These are phyloP conservation scores for Etheostoma nigrum DNA, from an alignment of 2,797 vertebrate species.

Conservation along the genomic window DNA sequence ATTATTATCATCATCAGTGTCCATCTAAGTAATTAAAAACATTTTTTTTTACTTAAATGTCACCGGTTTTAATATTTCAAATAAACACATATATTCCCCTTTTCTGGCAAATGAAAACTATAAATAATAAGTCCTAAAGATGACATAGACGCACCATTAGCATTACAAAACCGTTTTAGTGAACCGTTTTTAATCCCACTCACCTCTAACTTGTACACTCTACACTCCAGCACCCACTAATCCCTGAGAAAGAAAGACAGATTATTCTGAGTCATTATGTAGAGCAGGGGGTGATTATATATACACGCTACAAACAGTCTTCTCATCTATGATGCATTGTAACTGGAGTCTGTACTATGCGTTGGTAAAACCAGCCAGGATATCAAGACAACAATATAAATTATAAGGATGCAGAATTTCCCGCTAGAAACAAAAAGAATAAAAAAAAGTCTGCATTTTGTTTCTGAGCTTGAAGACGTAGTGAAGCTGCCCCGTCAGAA, in stretches of 20 bases:
- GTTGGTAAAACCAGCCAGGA: background rate
- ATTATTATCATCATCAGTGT: constrained; percentile 4
- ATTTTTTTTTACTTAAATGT: background rate
- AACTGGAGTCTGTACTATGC: background rate
- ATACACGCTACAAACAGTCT: constrained; percentile 21
- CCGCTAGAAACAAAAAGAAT: background rate
- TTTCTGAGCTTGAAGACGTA: constrained; percentile 23
- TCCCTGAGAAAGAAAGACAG: constrained; percentile 30
- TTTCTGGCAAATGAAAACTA: background rate
- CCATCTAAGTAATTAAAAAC: constrained; percentile 9
- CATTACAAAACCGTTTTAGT: constrained; percentile 10
- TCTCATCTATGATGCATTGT: constrained; percentile 39
- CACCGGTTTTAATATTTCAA: background rate
- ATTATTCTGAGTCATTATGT: constrained; percentile 61
- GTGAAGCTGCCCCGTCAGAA: constrained; percentile 67
- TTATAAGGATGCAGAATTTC: background rate
- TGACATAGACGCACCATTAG: background rate
- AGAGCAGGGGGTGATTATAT: constrained; percentile 57
- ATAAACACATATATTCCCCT: background rate
- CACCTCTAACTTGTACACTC: constrained; percentile 37
- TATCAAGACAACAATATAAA: background rate
- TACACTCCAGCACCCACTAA: constrained; percentile 48
- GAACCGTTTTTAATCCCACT: too few relatives aligned
- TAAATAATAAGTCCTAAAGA: background rate
- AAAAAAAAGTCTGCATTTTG: background rate